Evolutionary conservation across 2,888 invertebrate genomes (phyloP), one percentile per base, ranked within the genome.

Genomic region (Drosophila kambysellisi): DNA sequence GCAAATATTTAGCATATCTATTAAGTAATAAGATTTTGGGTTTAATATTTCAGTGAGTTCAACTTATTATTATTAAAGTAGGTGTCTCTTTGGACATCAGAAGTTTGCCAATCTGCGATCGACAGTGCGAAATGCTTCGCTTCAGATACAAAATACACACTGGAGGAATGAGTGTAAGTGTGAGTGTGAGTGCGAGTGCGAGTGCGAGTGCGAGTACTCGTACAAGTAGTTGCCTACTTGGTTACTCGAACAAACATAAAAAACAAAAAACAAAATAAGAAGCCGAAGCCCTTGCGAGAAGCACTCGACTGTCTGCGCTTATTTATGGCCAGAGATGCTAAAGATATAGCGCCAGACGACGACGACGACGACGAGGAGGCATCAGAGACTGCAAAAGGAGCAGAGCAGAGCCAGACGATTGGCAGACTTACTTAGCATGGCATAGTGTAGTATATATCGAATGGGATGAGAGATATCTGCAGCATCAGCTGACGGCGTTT

Each of bases 261-360:
- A 20, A 25, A 15, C 7, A 46, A 46, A 46, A 7, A 46, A 20
- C 12, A 46, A 46, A 46, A 46, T 46, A 59, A 59, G 32, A 32
- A 50, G 54, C 58, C 48, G 37, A 53, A 78, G 74, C 81, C 77
- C 81, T 41, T 75, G 74, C 58, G 61, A 65, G 70, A 73, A 79
- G 85, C 89, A 90, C 87, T 89, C 83, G 88, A 88, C 91, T 88
- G 89, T 83, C 86, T 81, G 64, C 72, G 76, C 88, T 91, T 91
- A 92, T 91, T 92, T 91, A 91, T 91, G 83, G 90, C 88, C 81
- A 65, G 69, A 91, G 91, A 91, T 91, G 85, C 76, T 87, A 78
- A 83, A 90, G 92, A 92, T 92, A 92, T 89, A 91, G 91, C 89
- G 83, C 92, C 92, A 91, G 91, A 86, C 90, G 83, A 83, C 82